Evolutionary conservation across 1,140 invertebrate species (phyloP).

Genomic region (Agrilus planipennis): DNA sequence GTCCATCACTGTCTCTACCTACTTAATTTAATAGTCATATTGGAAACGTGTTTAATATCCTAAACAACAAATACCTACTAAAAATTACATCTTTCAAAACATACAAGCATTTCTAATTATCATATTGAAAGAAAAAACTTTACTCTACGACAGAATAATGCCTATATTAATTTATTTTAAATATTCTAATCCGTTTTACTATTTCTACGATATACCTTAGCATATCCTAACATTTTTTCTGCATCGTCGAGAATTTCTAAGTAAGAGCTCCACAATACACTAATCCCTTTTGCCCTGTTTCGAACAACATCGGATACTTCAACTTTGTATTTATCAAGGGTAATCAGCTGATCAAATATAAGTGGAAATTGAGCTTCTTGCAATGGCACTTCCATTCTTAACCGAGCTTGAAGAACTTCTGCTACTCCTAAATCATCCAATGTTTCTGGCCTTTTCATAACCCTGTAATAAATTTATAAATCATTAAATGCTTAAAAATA

Average conservation of each 20-base stretch:
- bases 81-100: no score
- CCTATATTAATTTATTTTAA: no score
- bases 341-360: constrained; percentile 57
- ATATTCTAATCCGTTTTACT: constrained; percentile 27
- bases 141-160: no score
- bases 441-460: constrained; percentile 43
- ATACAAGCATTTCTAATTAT: no score
- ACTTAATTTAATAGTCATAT: no score
- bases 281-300: constrained; percentile 47
- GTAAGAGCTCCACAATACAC: constrained; percentile 51
- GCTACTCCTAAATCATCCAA: constrained; percentile 45
- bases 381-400: constrained; percentile 45
- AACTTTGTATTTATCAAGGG: constrained; percentile 56
- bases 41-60: no score
- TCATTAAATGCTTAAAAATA: no score
- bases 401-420: constrained; percentile 49
- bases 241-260: constrained; percentile 48
- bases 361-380: constrained; percentile 56
- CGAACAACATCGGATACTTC: constrained; percentile 43
- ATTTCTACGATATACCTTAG: constrained; percentile 41
- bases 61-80: no score
- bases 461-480: constrained; percentile 30
- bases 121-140: no score
- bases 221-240: constrained; percentile 50
- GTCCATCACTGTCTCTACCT: no score